Conservation (phyloP, 2,797 vertebrate genomes). For the Macropus fuliginosus region DNA sequence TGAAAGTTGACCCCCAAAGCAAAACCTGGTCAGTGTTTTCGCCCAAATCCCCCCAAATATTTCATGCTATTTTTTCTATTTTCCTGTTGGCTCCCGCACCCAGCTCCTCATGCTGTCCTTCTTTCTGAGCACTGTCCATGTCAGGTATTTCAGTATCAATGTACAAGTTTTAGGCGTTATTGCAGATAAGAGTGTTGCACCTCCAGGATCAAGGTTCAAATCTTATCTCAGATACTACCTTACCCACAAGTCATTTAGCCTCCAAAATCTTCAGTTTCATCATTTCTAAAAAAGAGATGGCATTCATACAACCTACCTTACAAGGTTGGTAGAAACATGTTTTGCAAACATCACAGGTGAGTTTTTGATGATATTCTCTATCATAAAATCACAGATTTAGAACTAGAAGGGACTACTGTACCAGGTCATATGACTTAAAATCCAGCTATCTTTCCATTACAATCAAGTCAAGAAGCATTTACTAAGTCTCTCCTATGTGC, state of each 20-base stretch:
- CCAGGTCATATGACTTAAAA: background rate
- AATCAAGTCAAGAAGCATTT: background rate
- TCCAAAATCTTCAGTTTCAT: background rate
- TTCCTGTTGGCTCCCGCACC: background rate
- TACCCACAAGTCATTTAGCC: background rate
- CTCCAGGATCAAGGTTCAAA: background rate
- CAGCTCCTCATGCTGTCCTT: background rate
- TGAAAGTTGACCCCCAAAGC: background rate
- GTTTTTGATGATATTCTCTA: background rate
- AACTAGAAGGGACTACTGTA: background rate
- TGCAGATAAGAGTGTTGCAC: background rate
- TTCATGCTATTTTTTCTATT: background rate
- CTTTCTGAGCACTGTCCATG: background rate
- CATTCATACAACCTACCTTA: background rate
- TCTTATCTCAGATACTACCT: background rate
- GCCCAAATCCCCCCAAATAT: background rate
- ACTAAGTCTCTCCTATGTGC: background rate
- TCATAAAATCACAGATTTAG: background rate
- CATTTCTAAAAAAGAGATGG: background rate
- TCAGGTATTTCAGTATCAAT: background rate
- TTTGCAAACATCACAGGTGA: background rate
- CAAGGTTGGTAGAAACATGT: no score
- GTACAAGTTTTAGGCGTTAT: background rate
- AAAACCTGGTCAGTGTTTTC: constrained; percentile 27
- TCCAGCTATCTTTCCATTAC: background rate